phyloP scores from a whole-genome alignment of 2,113 vertebrate genomes.

The Xenopus tropicalis region DNA sequence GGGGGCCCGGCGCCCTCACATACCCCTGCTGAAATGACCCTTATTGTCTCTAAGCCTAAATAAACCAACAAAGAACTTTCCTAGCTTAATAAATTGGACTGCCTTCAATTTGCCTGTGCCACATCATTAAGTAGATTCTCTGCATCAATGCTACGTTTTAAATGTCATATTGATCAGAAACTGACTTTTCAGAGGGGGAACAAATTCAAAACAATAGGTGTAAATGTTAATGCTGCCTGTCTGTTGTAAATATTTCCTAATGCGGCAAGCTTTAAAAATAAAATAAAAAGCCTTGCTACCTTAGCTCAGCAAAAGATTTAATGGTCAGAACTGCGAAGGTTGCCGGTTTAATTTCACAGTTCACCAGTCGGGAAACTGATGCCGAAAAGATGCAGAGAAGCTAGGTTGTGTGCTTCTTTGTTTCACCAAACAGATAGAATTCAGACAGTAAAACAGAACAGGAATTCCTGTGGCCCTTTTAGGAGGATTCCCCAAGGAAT shows the following conservation, averaged over 20 bases:
- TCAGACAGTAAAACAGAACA: background rate
- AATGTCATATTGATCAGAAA: background rate
- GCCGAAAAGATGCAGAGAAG: slow-evolving; percentile 41
- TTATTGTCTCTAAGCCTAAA: too few species aligned
- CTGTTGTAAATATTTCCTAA: slow-evolving; percentile 38
- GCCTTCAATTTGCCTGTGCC: too few species aligned
- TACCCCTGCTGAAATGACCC: too few species aligned
- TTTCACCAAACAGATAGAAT: slow-evolving; percentile 22
- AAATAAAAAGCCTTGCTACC: slow-evolving; percentile 13
- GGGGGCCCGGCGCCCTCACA: too few species aligned
- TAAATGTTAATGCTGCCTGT: slow-evolving; percentile 15
- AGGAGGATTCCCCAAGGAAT: slow-evolving; percentile 14
- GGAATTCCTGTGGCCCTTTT: slow-evolving; percentile 7
- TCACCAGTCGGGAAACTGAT: slow-evolving; percentile 45
- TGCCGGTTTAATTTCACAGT: slow-evolving; percentile 45
- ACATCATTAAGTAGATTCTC: too few species aligned
- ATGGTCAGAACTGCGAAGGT: slow-evolving; percentile 43
- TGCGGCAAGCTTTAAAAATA: slow-evolving; percentile 28
- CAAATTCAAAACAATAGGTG: background rate
- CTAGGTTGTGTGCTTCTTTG: slow-evolving; percentile 23
- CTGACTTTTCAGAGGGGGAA: background rate
- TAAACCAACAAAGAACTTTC: too few species aligned
- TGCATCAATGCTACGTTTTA: too few species aligned
- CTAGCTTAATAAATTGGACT: too few species aligned
- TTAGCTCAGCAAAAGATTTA: slow-evolving; percentile 46